Base-by-base conservation (phyloP, 1,140 invertebrate genomes). In the Trypoxylus dichotomus region DNA sequence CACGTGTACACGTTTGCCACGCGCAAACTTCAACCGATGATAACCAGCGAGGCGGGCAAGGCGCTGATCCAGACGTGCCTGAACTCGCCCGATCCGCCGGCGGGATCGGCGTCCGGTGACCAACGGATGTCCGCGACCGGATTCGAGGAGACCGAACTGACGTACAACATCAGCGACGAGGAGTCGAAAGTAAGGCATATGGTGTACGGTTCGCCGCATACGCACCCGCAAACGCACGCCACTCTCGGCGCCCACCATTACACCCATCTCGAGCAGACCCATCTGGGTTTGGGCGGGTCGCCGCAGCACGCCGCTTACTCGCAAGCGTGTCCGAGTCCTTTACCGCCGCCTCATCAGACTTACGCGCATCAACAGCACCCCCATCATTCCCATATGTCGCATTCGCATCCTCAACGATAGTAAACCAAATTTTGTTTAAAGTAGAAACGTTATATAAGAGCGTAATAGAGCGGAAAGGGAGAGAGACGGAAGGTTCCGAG, bases 1-100 rank as follows among this genome's bases (percentile, higher is more conserved):
- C 98, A 99, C 89, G 98, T 99, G 81, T 99, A 99, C 89, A 99
- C 98, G 72, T 99, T 99, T 89, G 98, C 98, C 41, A 99, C 98
- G 71, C 90, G 97, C 76, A 99, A 99, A 88, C 90, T 99, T 58
- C 97, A 99, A 87, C 98, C 98, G 73, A 99, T 99, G 97, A 99
- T 99, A 85, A 98, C 97, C 15, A 98, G 96, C 82, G 98, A 99
- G 85, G 96, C 97, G 76, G 98, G 98, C 71, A 99, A 99, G 88
- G 94, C 96, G 68, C 90, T 99, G 71, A 99, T 99, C 84, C 98
- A 99, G 88, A 98, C 97, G 75, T 99, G 98, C 88, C 91, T 99
- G 29, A 99, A 99, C 88, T 97, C 97, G 63, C 98, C 98, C 32
- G 97, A 99, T 87, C 95, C 96, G 72, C 94, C 94, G 73, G 94